phyloP scores from a whole-genome alignment of 2,797 vertebrate species.

The Mus caroli region DNA sequence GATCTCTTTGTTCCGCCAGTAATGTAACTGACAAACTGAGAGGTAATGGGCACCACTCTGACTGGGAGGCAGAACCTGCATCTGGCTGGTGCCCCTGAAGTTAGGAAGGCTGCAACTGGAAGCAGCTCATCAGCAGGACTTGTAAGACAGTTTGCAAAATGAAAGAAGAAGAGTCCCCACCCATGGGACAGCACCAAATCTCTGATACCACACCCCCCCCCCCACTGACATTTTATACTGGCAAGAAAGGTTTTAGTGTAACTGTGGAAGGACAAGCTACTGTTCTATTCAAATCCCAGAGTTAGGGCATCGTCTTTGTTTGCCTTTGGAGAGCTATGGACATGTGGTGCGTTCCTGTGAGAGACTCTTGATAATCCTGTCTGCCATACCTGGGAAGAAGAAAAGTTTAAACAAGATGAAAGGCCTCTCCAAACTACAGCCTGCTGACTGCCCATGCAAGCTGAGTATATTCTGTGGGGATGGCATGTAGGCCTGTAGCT shows the following conservation, averaged over 20 bases:
- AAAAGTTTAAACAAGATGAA: background rate
- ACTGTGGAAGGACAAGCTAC: background rate
- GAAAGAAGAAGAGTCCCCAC: background rate
- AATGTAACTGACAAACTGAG: constrained; percentile 77
- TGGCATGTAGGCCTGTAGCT: background rate
- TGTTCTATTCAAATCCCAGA: constrained; percentile 26
- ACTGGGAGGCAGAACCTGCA: background rate
- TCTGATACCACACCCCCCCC: background rate
- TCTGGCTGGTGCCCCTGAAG: constrained; percentile 52
- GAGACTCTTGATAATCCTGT: background rate
- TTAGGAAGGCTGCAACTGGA: constrained; percentile 52
- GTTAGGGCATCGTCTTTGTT: background rate
- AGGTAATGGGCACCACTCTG: constrained; percentile 77
- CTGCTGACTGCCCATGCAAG: background rate
- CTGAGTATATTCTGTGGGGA: background rate
- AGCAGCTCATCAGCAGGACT: constrained; percentile 66
- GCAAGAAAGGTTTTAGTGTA: background rate
- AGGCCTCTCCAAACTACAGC: background rate
- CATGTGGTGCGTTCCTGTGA: background rate
- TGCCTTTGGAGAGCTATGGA: background rate
- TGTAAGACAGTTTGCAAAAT: constrained; percentile 76
- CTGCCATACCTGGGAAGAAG: background rate
- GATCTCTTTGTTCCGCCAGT: constrained; percentile 83
- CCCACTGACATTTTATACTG: constrained; percentile 12
- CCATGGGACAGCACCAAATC: background rate